phyloP scores from a whole-genome alignment of 1,140 invertebrate genomes.

The Periplaneta americana region DNA sequence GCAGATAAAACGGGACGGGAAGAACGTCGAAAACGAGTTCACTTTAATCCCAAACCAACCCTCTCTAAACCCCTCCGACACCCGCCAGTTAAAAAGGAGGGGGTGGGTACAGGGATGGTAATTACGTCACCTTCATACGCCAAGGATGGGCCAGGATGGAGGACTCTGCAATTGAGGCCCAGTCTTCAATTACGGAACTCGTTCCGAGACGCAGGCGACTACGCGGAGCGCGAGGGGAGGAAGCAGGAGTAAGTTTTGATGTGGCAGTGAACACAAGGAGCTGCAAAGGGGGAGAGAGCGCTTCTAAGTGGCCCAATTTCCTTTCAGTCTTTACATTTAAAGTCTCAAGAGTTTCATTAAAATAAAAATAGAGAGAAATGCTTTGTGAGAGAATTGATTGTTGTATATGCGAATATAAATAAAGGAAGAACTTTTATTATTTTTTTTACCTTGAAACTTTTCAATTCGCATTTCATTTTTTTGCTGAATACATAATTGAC shows the following conservation, averaged over 20 bases:
- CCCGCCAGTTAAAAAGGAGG: neutral
- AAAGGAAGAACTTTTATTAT: too few relatives aligned
- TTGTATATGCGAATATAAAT: neutral
- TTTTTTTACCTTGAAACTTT: neutral
- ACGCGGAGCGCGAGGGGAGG: too few relatives aligned
- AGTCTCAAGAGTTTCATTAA: neutral
- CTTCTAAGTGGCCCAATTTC: neutral
- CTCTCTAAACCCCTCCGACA: neutral
- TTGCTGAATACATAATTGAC: neutral
- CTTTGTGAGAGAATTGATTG: neutral
- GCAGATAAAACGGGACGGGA: neutral
- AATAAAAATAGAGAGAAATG: neutral
- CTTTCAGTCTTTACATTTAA: neutral
- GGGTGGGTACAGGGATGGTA: neutral
- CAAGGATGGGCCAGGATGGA: neutral
- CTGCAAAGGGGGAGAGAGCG: neutral
- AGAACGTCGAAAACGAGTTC: neutral
- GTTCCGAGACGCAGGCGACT: neutral
- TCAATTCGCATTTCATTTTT: neutral
- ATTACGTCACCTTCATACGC: neutral
- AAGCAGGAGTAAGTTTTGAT: neutral
- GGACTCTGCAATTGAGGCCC: neutral
- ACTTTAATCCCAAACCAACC: neutral
- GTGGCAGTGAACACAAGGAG: neutral
- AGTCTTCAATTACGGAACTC: neutral